phyloP scores from a whole-genome alignment of 2,113 vertebrate genomes.

The Erpornis zantholeuca region DNA sequence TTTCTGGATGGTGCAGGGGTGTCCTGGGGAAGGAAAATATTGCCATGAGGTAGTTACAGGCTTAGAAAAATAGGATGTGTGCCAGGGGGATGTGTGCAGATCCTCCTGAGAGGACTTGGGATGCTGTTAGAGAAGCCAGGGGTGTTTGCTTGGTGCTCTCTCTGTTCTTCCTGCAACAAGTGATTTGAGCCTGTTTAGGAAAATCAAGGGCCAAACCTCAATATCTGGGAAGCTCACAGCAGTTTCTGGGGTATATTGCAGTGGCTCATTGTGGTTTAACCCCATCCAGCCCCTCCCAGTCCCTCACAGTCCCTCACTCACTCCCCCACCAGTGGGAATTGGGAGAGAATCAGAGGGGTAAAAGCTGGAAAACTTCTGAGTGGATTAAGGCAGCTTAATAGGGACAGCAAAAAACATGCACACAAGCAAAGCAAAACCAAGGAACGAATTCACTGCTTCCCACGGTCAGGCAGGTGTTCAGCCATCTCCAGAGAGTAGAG shows the following conservation, averaged over 20 bases:
- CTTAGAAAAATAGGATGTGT: neutral
- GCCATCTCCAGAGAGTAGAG: neutral
- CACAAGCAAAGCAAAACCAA: neutral
- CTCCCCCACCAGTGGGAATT: neutral
- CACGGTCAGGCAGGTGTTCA: neutral
- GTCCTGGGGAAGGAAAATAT: neutral
- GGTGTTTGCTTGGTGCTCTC: neutral
- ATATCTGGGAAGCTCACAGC: neutral
- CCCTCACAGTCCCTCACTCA: neutral
- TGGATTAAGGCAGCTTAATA: neutral
- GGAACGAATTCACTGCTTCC: neutral
- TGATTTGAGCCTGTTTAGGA: neutral
- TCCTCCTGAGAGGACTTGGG: neutral
- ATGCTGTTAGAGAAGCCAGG: neutral
- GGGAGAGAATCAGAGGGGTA: neutral
- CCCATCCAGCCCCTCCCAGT: neutral
- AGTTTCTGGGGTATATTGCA: neutral
- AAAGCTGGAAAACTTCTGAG: neutral
- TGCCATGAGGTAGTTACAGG: neutral
- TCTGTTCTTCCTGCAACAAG: neutral
- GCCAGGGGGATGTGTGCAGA: too few relatives aligned
- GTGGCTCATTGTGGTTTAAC: neutral
- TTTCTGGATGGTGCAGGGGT: neutral
- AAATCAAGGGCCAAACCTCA: neutral
- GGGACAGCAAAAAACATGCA: neutral